Percentiles rank a stretch among this genome's conserved stretches.
Evolutionary conservation across 2,113 vertebrate genomes (phyloP).

Genomic region (Heterotis niloticus): DNA sequence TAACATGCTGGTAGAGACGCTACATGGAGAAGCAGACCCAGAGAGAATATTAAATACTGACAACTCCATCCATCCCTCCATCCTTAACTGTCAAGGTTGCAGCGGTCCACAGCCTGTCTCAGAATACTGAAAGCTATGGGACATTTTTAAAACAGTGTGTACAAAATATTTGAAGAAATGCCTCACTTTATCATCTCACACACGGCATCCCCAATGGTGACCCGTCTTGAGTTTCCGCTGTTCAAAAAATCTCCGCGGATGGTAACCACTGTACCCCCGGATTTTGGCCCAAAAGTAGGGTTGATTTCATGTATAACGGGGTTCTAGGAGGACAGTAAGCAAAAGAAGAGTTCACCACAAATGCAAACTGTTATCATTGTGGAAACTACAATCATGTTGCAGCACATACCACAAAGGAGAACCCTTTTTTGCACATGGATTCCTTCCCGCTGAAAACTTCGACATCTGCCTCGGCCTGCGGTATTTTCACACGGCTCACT

Average conservation of each 20-base stretch:
- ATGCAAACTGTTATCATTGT: not conserved
- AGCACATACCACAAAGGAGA: conserved; percentile 84
- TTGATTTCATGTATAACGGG: conserved; percentile 81
- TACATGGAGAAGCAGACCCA: conserved; percentile 29
- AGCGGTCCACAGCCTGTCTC: no score
- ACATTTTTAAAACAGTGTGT: no score
- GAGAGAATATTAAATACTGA: not conserved
- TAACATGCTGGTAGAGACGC: conserved; percentile 52
- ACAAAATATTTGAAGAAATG: not conserved
- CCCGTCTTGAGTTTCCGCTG: conserved; percentile 73
- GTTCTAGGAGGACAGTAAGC: conserved; percentile 61
- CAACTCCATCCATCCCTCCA: no score
- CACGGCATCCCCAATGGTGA: conserved; percentile 73
- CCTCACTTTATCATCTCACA: conserved; percentile 83
- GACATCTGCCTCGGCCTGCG: conserved; percentile 68
- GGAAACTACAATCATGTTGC: not conserved
- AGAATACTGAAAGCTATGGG: no score
- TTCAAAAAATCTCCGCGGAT: conserved; percentile 78
- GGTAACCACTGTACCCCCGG: conserved; percentile 85
- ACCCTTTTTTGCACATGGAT: conserved; percentile 61
- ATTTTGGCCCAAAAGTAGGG: conserved; percentile 84
- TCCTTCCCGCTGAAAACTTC: conserved; percentile 74
- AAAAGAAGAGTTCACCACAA: not conserved
- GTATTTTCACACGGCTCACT: conserved; percentile 55
- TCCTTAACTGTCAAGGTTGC: no score